Percentiles rank a stretch among this genome's conserved stretches.
These are phyloP conservation scores for Steinernema feltiae DNA, from an alignment of 1,140 invertebrate genomes.

Conservation along the genomic window DNA sequence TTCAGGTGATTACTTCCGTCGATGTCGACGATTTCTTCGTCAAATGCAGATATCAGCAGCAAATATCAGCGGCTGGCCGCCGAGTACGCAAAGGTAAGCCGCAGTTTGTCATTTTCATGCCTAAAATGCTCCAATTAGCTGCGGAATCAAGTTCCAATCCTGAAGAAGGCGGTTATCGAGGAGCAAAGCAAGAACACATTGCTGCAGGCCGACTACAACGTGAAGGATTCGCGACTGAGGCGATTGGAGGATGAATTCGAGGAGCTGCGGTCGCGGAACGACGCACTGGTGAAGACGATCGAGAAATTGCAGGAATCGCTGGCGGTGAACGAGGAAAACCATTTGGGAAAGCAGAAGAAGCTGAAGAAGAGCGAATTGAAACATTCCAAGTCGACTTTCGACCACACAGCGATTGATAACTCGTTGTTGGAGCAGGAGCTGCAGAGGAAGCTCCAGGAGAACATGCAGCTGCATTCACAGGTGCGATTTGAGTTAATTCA, in stretches of 20 bases:
- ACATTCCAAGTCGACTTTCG: conserved; percentile 2
- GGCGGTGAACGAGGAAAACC: background rate
- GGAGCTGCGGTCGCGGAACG: background rate
- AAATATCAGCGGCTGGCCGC: background rate
- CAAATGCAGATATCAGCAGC: background rate
- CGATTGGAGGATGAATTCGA: background rate
- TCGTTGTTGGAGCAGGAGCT: background rate
- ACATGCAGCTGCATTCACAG: background rate
- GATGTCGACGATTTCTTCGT: conserved; percentile 1
- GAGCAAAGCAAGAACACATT: background rate
- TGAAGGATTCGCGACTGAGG: background rate
- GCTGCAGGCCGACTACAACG: background rate
- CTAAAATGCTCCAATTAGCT: background rate
- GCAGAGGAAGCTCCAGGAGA: background rate
- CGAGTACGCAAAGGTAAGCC: background rate
- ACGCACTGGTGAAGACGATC: background rate
- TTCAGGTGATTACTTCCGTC: conserved; percentile 4
- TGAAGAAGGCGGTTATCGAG: background rate
- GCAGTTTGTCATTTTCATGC: background rate
- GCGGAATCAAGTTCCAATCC: background rate
- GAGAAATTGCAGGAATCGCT: background rate
- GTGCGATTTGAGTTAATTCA: background rate
- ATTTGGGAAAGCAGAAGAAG: background rate
- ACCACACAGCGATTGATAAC: background rate
- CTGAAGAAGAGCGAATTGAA: background rate